Evolutionary conservation across 2,888 invertebrate genomes (phyloP).

Genomic region (Bugulina stolonifera): DNA sequence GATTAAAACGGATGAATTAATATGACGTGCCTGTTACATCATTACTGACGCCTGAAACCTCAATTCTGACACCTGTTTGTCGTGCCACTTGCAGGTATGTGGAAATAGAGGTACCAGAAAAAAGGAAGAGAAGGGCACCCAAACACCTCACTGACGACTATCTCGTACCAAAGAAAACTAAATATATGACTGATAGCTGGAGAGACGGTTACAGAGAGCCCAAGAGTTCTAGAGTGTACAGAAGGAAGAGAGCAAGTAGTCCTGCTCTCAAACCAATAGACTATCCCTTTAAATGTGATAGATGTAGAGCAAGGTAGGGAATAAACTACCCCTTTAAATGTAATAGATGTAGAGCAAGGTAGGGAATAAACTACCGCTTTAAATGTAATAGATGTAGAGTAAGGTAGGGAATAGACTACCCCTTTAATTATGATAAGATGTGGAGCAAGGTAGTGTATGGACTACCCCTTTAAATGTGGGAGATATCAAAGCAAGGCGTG

Average conservation of each 20-base stretch:
- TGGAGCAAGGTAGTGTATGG: constrained; percentile 1
- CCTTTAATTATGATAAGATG: constrained; percentile 32
- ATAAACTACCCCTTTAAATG: constrained; percentile 32
- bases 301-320: constrained; percentile 10
- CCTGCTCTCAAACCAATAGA: background rate
- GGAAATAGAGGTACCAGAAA: constrained; percentile 16
- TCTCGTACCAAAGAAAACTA: background rate
- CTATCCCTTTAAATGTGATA: constrained; percentile 33
- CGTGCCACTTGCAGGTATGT: too few relatives aligned
- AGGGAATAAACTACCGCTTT: constrained; percentile 29
- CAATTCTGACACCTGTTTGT: too few relatives aligned
- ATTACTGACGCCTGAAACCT: too few relatives aligned
- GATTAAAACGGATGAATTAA: too few relatives aligned
- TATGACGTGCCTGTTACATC: too few relatives aligned
- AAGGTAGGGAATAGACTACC: constrained; percentile 28
- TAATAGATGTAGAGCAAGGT: constrained; percentile 26
- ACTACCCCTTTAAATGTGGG: constrained; percentile 33
- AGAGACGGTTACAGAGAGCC: too few relatives aligned
- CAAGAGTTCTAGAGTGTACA: background rate
- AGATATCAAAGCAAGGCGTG: background rate
- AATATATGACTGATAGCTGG: constrained; percentile 3
- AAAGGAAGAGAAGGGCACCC: background rate
- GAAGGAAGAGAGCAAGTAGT: background rate
- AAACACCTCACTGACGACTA: constrained; percentile 7
- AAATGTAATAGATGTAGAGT: constrained; percentile 31